Evolutionary conservation across 2,113 vertebrate genomes (phyloP).

Genomic region (Sarotherodon lohbergeri): DNA sequence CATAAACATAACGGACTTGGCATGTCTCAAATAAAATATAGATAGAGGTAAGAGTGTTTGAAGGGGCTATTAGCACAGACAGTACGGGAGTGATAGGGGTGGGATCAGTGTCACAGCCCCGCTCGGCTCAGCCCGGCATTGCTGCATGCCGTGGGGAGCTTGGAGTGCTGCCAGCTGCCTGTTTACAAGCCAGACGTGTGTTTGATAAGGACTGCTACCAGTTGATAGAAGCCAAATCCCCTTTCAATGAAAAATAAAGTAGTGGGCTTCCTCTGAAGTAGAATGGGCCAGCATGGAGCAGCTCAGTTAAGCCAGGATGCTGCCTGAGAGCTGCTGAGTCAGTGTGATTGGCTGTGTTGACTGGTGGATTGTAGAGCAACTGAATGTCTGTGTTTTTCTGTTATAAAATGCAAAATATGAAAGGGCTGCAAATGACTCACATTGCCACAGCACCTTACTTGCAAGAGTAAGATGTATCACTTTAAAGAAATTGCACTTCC

Average conservation of each 20-base stretch:
- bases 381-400: neutral
- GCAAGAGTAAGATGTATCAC: neutral
- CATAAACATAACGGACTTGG: conserved; percentile 48
- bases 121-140: conserved; percentile 2
- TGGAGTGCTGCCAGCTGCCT: conserved; percentile 68
- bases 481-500: neutral
- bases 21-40: conserved; percentile 71
- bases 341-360: conserved; percentile 13
- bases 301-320: conserved; percentile 10
- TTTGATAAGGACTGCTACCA: conserved; percentile 58
- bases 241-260: conserved; percentile 59
- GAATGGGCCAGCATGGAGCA: conserved; percentile 19
- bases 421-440: neutral
- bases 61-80: conserved; percentile 73
- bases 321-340: conserved; percentile 46
- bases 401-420: neutral
- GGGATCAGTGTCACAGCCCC: conserved; percentile 68
- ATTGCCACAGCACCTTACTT: neutral
- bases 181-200: conserved; percentile 61
- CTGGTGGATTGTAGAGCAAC: neutral
- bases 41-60: conserved; percentile 67
- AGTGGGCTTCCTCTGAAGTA: conserved; percentile 43
- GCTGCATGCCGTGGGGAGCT: conserved; percentile 43
- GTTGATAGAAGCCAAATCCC: conserved; percentile 67
- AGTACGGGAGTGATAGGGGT: conserved; percentile 55